Percentiles rank a stretch among this genome's conserved stretches.
phyloP scores from a whole-genome alignment of 2,888 invertebrate genomes.

The Pristionchus japonicus region DNA sequence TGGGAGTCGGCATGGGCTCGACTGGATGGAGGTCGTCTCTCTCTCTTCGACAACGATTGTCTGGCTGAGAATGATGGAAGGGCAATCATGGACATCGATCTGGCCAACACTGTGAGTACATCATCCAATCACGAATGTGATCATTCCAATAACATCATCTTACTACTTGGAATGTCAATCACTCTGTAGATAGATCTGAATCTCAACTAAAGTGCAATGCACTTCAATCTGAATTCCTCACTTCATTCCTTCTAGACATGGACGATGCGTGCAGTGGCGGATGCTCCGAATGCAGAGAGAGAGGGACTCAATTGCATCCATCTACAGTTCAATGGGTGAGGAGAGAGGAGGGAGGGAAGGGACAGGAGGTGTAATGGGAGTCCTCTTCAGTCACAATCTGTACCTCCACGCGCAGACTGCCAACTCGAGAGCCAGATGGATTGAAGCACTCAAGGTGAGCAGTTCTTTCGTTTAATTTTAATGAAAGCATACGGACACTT shows the following conservation, averaged over 20 bases:
- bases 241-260: background rate
- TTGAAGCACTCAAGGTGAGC: constrained; percentile 43
- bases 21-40: constrained; percentile 9
- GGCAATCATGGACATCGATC: constrained; percentile 10
- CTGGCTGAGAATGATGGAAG: constrained; percentile 46
- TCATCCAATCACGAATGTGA: no score
- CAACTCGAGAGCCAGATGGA: constrained; percentile 43
- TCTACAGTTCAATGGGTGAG: constrained; percentile 36
- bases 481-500: no score
- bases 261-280: constrained; percentile 38
- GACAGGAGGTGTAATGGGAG: background rate
- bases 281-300: constrained; percentile 30
- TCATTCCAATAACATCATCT: no score
- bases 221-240: no score
- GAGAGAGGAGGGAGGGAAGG: background rate
- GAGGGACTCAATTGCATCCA: constrained; percentile 43
- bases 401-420: constrained; percentile 35
- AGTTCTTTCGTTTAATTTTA: no score
- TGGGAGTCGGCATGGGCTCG: constrained; percentile 46
- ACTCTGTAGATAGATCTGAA: no score
- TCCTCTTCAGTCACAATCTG: constrained; percentile 17
- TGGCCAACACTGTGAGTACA: constrained; percentile 27
- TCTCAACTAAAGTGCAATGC: no score
- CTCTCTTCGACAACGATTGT: constrained; percentile 44
- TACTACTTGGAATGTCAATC: no score